phyloP scores from a whole-genome alignment of 2,797 vertebrate species.

The Myotis vivesi region DNA sequence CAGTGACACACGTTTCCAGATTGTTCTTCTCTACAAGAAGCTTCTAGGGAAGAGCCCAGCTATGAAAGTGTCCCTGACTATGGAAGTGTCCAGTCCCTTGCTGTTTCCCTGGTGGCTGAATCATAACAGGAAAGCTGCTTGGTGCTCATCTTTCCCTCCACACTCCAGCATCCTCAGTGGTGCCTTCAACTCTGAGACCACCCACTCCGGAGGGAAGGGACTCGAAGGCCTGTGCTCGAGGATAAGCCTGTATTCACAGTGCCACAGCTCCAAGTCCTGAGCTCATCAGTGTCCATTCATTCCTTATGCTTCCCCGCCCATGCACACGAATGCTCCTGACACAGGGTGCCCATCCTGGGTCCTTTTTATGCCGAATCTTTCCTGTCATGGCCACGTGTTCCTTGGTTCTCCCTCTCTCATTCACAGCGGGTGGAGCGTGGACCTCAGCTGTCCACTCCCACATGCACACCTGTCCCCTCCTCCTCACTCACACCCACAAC shows the following conservation, averaged over 20 bases:
- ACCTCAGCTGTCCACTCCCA: neutral
- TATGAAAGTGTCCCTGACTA: neutral
- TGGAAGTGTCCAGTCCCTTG: slow-evolving; percentile 15
- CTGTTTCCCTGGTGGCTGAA: slow-evolving; percentile 64
- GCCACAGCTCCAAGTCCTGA: accelerated
- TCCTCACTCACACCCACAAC: neutral
- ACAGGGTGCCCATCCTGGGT: neutral
- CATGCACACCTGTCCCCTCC: accelerated
- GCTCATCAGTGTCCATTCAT: accelerated
- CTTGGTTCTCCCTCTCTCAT: no score
- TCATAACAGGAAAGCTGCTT: slow-evolving; percentile 64
- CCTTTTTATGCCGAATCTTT: no score
- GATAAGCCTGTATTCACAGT: slow-evolving; percentile 58
- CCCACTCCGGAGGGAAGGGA: slow-evolving; percentile 47
- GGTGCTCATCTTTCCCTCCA: slow-evolving; percentile 44
- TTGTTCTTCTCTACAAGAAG: slow-evolving; percentile 55
- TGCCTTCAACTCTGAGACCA: slow-evolving; percentile 64
- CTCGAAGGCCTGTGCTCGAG: slow-evolving; percentile 60
- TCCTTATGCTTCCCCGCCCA: neutral
- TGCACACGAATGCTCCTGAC: neutral
- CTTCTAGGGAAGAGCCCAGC: slow-evolving; percentile 34
- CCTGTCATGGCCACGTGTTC: accelerated
- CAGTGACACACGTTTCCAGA: slow-evolving; percentile 62
- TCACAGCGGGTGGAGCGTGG: accelerated
- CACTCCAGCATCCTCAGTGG: slow-evolving; percentile 61